A percentile compares a stretch with the other conserved stretches of the same genome.
These are phyloP conservation scores for Hypomesus transpacificus DNA, from an alignment of 2,113 vertebrate genomes.

Conservation along the genomic window DNA sequence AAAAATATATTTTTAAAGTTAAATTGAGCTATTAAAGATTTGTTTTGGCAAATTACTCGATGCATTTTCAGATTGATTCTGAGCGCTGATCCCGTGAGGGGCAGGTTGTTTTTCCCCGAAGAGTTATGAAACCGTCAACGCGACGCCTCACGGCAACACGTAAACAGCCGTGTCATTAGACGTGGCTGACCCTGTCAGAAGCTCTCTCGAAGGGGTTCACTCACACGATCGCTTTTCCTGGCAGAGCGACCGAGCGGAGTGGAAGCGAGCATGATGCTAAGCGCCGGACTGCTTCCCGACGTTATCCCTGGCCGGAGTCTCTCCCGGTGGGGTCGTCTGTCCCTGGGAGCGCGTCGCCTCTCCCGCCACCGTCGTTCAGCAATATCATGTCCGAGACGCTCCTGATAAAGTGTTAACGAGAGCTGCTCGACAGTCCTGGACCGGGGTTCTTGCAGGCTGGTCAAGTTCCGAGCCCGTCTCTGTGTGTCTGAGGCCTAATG, in stretches of 20 bases:
- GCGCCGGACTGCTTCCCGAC: no score
- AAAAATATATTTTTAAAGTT: background rate
- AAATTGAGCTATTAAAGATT: background rate
- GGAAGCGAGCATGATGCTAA: background rate
- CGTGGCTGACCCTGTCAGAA: background rate
- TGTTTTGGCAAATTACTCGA: slow-evolving; percentile 3
- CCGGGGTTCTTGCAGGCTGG: no score
- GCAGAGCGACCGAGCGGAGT: background rate
- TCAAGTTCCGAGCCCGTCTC: no score
- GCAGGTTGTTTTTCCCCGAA: background rate
- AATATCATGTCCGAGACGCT: no score
- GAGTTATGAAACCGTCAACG: background rate
- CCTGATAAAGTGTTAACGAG: no score
- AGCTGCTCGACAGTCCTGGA: no score
- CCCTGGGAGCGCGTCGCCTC: no score
- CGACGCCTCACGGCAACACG: background rate
- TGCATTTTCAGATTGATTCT: background rate
- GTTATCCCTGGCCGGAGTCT: no score
- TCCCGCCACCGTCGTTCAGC: no score
- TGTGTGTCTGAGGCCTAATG: slow-evolving; percentile 15
- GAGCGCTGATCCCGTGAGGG: background rate
- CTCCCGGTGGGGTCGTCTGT: no score
- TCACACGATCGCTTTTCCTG: background rate
- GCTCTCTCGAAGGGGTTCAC: background rate
- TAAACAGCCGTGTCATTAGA: background rate